Evolutionary conservation across 2,797 vertebrate species (phyloP).

Genomic region (Enteromius viviparus): DNA sequence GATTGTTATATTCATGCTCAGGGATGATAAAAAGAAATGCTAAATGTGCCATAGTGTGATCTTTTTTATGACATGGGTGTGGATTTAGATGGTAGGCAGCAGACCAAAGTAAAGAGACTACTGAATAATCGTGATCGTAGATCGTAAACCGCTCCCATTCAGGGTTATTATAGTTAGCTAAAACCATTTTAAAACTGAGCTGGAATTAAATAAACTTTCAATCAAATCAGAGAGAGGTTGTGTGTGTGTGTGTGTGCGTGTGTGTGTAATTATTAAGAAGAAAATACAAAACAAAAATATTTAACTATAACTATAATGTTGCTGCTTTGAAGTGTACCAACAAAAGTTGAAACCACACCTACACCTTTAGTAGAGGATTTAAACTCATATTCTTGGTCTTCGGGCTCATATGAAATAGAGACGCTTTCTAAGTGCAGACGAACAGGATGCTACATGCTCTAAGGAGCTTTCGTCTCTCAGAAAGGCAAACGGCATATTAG

Average conservation of each 20-base stretch:
- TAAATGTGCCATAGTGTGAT: not conserved
- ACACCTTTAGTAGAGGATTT: not conserved
- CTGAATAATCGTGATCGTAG: not conserved
- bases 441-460: constrained; percentile 9
- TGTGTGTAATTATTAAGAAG: not conserved
- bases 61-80: not conserved
- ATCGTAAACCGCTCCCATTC: not conserved
- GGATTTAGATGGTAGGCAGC: not conserved
- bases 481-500: constrained; percentile 2
- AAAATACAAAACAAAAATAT: not conserved
- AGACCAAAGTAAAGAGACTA: constrained; percentile 4
- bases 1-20: not conserved
- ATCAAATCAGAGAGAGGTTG: not conserved
- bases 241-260: too few relatives aligned
- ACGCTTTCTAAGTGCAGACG: not conserved
- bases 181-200: not conserved
- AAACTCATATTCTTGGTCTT: not conserved
- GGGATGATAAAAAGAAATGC: not conserved
- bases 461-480: not conserved
- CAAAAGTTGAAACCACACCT: not conserved
- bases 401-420: not conserved
- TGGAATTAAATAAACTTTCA: not conserved
- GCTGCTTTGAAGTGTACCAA: not conserved
- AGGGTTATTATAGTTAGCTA: not conserved
- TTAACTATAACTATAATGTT: not conserved